Conservation (phyloP, 2,888 invertebrate species). For the Microctonus aethiopoides region DNA sequence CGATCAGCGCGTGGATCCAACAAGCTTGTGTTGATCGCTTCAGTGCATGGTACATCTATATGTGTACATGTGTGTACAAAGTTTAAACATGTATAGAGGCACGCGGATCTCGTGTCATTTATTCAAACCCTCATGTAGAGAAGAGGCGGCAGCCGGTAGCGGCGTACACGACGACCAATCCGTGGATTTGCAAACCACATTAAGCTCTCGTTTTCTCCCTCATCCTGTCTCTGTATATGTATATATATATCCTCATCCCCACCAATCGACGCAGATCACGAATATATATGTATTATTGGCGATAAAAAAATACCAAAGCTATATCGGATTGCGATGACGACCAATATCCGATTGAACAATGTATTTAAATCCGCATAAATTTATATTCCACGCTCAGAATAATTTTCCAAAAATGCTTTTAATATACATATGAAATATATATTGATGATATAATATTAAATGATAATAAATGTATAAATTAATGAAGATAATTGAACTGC, state of each 20-base stretch:
- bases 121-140: constrained; percentile 51
- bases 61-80: constrained; percentile 7
- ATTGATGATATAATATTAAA: neutral
- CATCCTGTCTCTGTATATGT: neutral
- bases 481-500: too few relatives aligned
- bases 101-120: constrained; percentile 51
- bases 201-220: constrained; percentile 40
- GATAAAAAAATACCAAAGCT: neutral
- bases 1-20: constrained; percentile 54
- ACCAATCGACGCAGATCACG: neutral
- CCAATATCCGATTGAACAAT: constrained; percentile 16
- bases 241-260: neutral
- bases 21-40: constrained; percentile 25
- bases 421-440: neutral
- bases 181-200: constrained; percentile 57
- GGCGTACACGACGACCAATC: constrained; percentile 46
- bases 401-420: neutral
- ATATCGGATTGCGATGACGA: constrained; percentile 19
- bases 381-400: neutral
- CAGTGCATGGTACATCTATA: neutral
- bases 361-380: neutral
- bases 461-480: neutral
- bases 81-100: constrained; percentile 9
- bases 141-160: neutral
- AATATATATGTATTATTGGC: neutral